These are phyloP conservation scores for Xylota sylvarum DNA, from an alignment of 2,888 invertebrate genomes.

Conservation along the genomic window DNA sequence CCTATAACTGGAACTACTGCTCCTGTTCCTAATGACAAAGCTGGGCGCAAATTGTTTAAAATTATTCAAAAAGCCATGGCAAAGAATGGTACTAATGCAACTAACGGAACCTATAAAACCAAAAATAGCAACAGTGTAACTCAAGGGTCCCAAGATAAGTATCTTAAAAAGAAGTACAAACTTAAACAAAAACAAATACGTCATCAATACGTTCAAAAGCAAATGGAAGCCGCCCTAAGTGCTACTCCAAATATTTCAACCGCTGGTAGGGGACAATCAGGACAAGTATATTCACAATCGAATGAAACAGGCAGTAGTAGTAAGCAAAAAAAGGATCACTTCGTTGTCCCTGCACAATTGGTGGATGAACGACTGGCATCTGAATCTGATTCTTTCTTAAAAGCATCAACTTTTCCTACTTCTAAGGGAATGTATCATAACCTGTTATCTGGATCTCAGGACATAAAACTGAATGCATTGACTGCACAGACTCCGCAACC, in stretches of 20 bases:
- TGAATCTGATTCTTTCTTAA: background rate
- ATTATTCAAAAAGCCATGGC: slow-evolving; percentile 80
- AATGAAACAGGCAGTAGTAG: background rate
- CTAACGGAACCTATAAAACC: slow-evolving; percentile 29
- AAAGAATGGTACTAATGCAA: slow-evolving; percentile 32
- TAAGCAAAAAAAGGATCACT: slow-evolving; percentile 43
- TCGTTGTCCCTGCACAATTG: slow-evolving; percentile 7
- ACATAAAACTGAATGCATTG: slow-evolving; percentile 2
- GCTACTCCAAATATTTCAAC: background rate
- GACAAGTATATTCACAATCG: background rate
- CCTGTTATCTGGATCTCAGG: background rate
- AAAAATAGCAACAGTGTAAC: slow-evolving; percentile 37
- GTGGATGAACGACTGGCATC: background rate
- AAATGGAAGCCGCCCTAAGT: slow-evolving; percentile 21
- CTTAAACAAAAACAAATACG: slow-evolving; percentile 65
- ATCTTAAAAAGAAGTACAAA: slow-evolving; percentile 61
- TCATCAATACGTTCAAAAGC: slow-evolving; percentile 51
- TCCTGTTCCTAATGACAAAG: slow-evolving; percentile 78
- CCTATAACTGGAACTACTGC: background rate
- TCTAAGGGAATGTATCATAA: slow-evolving; percentile 32
- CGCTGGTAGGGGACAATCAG: background rate
- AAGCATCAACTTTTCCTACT: background rate
- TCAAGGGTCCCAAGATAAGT: slow-evolving; percentile 49
- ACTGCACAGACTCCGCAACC: background rate
- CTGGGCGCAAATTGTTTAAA: slow-evolving; percentile 81